Percentiles rank a stretch among this genome's conserved stretches.
phyloP scores from a whole-genome alignment of 1,140 invertebrate species.

The Hylaeus volcanicus region DNA sequence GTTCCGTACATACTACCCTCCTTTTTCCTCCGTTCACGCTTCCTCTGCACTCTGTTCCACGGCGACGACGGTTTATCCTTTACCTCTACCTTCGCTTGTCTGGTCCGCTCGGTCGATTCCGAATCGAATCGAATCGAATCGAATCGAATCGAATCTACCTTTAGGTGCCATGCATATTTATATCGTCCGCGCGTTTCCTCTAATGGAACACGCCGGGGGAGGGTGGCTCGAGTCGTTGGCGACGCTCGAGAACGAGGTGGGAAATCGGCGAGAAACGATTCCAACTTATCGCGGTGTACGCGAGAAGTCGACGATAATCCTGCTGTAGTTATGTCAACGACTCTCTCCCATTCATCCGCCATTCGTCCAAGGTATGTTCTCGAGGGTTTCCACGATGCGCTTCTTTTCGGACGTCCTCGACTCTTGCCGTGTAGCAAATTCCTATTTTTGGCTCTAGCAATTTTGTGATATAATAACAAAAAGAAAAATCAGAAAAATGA shows the following conservation, averaged over 20 bases:
- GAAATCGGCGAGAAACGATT: too few species aligned
- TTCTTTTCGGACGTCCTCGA: too few species aligned
- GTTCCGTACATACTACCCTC: not conserved
- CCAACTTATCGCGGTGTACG: too few species aligned
- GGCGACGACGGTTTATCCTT: not conserved
- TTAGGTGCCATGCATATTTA: conserved; percentile 49
- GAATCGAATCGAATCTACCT: conserved; percentile 32
- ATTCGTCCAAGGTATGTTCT: too few species aligned
- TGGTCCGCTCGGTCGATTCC: conserved; percentile 27
- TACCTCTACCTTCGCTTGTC: not conserved
- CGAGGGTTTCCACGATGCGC: too few species aligned
- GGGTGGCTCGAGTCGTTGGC: conserved; percentile 14
- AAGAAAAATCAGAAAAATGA: too few species aligned
- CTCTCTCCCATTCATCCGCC: not conserved
- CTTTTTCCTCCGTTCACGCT: not conserved
- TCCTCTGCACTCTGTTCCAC: not conserved
- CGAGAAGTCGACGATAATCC: conserved; percentile 13
- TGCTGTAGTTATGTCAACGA: conserved; percentile 23
- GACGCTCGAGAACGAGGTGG: too few species aligned
- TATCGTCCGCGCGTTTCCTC: conserved; percentile 6
- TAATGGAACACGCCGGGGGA: not conserved
- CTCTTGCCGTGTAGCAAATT: too few species aligned
- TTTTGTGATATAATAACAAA: too few species aligned
- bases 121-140: conserved; percentile 28
- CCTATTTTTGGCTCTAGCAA: too few species aligned